Evolutionary conservation across 2,797 vertebrate species (phyloP), one percentile per base, ranked within the genome.

Genomic region (Amblyopsis hoosieri): DNA sequence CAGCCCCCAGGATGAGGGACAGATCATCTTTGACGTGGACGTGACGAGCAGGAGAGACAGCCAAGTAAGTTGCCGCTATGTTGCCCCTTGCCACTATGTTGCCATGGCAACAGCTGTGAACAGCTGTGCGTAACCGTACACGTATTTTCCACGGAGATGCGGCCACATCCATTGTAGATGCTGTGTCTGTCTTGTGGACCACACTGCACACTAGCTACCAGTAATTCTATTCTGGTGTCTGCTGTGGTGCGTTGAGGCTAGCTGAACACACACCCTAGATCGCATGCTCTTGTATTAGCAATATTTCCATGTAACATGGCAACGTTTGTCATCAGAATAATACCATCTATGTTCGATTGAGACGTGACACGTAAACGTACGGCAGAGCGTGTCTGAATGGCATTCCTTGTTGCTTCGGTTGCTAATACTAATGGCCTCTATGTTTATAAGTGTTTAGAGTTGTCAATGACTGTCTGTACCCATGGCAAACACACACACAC

Each of bases 1-100:
- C 85, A 97, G 94, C 71, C 97, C 97, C 57, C 96, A 96, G 87
- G 97, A 98, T 56, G 97, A 96, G 1, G 96, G 95, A 69, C 97
- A 99, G 91, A 98, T 99, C 85, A 95, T 93, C 82, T 99, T 99
- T 45, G 96, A 99, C 37, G 96, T 96, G 87, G 97, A 98, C 72
- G 90, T 94, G 92, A 93, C 91, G 70, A 82, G 91, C 65, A 93
- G 94, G 83, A 88, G 95, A 94, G 93, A 92, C 68, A 93, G 87
- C 75, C 92, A 92, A 75, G 93, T 94, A 84, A 81, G 81, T 31
- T 15, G 13, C 57, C 50, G 7, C 59, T 3, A 3, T 23, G 19
- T 23, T 23, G 19, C 19, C 19, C 45, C 66, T 49, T 60, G 64
- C 74, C 56, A 23, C 50, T 66, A 66, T 76, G 80, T 87, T 74